These are phyloP conservation scores for Procavia capensis DNA, from an alignment of 2,113 vertebrate species.

Conservation along the genomic window DNA sequence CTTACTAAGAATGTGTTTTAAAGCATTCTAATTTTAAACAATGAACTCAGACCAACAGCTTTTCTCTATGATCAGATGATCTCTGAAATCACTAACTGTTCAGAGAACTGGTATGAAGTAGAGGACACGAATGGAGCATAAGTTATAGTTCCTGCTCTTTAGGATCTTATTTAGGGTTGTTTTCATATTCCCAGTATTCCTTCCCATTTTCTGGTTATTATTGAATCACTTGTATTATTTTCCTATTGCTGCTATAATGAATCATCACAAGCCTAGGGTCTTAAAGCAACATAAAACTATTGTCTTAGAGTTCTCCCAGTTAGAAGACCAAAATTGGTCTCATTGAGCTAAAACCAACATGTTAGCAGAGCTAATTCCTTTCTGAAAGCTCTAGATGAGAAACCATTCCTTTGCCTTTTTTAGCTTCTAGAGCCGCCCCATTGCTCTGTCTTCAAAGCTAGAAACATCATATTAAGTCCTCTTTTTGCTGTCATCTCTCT, in stretches of 20 bases:
- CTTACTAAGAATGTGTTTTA: not conserved
- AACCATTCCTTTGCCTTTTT: too few species aligned
- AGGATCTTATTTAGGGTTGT: not conserved
- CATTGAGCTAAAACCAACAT: too few species aligned
- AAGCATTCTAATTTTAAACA: not conserved
- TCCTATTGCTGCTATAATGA: too few species aligned
- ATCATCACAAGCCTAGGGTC: too few species aligned
- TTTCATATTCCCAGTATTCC: not conserved
- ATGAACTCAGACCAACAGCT: not conserved
- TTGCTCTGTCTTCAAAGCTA: not conserved
- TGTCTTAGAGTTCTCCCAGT: too few species aligned
- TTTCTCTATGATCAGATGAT: not conserved
- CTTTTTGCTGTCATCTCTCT: not conserved
- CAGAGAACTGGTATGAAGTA: not conserved
- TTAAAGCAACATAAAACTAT: too few species aligned
- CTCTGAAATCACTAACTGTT: not conserved
- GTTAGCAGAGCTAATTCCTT: too few species aligned
- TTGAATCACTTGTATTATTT: not conserved
- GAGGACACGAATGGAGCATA: not conserved
- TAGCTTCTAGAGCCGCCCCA: too few species aligned
- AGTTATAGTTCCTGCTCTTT: not conserved
- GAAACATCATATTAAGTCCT: not conserved
- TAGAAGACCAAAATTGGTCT: too few species aligned
- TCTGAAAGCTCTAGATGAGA: too few species aligned
- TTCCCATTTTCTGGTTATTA: not conserved